These are phyloP conservation scores for Scaptomyza reducta DNA, from an alignment of 2,888 invertebrate genomes.

Conservation along the genomic window DNA sequence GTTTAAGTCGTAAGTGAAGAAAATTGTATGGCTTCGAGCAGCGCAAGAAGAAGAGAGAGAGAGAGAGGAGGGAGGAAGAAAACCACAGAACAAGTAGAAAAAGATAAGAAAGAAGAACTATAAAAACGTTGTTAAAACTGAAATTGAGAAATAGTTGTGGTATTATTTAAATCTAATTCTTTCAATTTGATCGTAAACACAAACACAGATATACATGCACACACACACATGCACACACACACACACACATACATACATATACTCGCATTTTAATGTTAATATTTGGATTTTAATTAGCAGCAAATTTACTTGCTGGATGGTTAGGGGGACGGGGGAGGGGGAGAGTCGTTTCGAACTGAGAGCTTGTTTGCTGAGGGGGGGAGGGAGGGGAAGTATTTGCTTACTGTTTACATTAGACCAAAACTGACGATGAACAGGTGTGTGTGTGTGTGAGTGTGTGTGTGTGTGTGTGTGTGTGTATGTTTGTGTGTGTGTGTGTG, in stretches of 20 bases:
- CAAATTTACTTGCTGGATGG: constrained; percentile 74
- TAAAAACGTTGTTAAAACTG: background rate
- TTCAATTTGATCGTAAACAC: too few relatives aligned
- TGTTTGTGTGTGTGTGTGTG: constrained; percentile 39
- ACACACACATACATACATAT: too few relatives aligned
- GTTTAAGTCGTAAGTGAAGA: constrained; percentile 17
- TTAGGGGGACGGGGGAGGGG: too few relatives aligned
- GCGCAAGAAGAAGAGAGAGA: background rate
- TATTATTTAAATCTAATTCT: too few relatives aligned
- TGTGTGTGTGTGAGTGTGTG: constrained; percentile 20
- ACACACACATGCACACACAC: too few relatives aligned
- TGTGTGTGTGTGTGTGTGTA: constrained; percentile 37
- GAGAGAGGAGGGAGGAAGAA: too few relatives aligned
- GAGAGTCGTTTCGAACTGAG: too few relatives aligned
- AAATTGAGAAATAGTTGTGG: background rate
- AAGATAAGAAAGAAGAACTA: background rate
- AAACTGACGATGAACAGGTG: constrained; percentile 34
- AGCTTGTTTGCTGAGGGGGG: too few relatives aligned
- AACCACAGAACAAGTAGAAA: background rate
- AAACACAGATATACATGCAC: too few relatives aligned
- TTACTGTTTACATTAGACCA: constrained; percentile 62
- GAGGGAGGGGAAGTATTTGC: background rate
- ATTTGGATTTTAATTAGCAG: constrained; percentile 78
- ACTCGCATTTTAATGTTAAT: constrained; percentile 73
- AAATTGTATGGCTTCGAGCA: constrained; percentile 13